A percentile compares a stretch with the other conserved stretches of the same genome.
These are phyloP conservation scores for Apostichopus japonicus DNA, from an alignment of 35 echinoderm and acorn worm species.

Conservation along the genomic window DNA sequence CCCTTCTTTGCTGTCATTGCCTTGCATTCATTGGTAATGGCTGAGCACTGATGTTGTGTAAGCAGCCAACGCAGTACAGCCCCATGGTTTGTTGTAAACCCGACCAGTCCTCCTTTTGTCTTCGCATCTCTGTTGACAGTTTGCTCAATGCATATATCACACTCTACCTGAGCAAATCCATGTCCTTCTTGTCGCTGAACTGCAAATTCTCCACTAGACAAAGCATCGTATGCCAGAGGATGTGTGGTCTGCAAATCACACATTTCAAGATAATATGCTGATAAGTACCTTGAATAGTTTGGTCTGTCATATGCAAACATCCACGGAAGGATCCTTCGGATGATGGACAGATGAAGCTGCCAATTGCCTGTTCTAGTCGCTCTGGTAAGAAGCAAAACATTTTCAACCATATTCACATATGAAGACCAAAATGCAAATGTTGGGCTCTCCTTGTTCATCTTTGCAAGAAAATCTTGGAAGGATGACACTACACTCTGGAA, in stretches of 20 bases:
- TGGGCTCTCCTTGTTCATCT: background rate
- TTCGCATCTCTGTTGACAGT: conserved; percentile 32
- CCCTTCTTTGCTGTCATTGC: conserved; percentile 37
- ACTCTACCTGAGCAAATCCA: background rate
- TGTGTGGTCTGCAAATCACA: background rate
- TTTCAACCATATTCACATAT: conserved; percentile 59
- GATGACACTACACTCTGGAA: background rate
- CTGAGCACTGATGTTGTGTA: background rate
- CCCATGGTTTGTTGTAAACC: conserved; percentile 30
- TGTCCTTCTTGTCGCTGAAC: background rate
- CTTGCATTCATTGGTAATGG: conserved; percentile 41
- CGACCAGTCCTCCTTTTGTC: conserved; percentile 31
- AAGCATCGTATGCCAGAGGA: conserved; percentile 31
- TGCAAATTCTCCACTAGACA: conserved; percentile 47
- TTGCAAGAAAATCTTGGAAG: background rate
- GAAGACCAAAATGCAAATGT: conserved; percentile 61
- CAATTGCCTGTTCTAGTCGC: conserved; percentile 68
- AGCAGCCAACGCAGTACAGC: conserved; percentile 30
- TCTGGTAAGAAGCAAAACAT: conserved; percentile 47
- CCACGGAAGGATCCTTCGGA: conserved; percentile 53
- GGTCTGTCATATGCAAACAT: conserved; percentile 66
- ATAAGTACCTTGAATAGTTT: conserved; percentile 61
- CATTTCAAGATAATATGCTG: conserved; percentile 64
- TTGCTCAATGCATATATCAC: conserved; percentile 5
- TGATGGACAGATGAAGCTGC: conserved; percentile 62